Percentiles rank a stretch among this genome's conserved stretches.
phyloP scores from a whole-genome alignment of 2,797 vertebrate genomes.

The Microhierax caerulescens region DNA sequence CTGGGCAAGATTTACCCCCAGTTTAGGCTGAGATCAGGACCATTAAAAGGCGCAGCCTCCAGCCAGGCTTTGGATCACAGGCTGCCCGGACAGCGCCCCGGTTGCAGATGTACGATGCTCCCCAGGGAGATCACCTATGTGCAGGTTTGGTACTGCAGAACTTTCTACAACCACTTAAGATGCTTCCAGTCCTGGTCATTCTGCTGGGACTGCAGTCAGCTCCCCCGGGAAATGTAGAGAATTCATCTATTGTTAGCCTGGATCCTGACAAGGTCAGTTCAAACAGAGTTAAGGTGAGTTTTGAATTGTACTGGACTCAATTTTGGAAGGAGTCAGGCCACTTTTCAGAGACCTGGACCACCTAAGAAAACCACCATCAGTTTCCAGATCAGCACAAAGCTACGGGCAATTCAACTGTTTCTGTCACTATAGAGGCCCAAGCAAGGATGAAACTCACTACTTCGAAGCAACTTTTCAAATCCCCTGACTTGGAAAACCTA shows the following conservation, averaged over 20 bases:
- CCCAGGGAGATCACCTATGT: not conserved
- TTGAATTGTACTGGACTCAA: not conserved
- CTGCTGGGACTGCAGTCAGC: not conserved
- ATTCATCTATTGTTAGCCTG: not conserved
- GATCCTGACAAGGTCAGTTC: not conserved
- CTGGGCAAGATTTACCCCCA: not conserved
- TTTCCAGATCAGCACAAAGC: not conserved
- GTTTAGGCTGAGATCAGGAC: not conserved
- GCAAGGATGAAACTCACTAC: not conserved
- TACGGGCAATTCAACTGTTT: not conserved
- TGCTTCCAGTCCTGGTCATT: not conserved
- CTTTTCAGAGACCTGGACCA: not conserved
- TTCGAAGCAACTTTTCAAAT: not conserved
- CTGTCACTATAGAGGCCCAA: not conserved
- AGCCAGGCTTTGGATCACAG: not conserved
- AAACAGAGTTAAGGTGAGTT: not conserved
- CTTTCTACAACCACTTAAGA: not conserved
- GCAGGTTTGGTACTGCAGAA: not conserved
- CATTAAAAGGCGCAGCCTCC: not conserved
- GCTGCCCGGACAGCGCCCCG: not conserved
- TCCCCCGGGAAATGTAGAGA: not conserved
- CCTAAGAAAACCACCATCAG: not conserved
- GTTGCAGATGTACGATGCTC: accelerated
- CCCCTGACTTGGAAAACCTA: not conserved
- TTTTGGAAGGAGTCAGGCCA: not conserved